Evolutionary conservation across 2,888 invertebrate species (phyloP).

Genomic region (Pegoplata infirma): DNA sequence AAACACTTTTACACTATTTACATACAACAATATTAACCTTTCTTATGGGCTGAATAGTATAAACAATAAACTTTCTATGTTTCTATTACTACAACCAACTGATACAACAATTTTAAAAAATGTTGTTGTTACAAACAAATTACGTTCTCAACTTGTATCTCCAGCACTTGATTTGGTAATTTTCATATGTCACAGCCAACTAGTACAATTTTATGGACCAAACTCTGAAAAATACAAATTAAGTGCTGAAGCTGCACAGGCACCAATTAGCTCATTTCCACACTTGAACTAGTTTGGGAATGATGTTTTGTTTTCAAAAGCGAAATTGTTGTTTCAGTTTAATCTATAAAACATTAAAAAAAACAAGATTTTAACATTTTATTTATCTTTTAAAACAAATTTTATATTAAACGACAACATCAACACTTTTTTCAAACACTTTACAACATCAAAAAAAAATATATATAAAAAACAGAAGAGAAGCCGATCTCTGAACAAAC

Average conservation of each 20-base stretch:
- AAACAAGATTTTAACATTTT: neutral
- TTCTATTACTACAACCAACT: too few relatives aligned
- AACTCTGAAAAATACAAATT: too few relatives aligned
- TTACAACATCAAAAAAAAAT: conserved; percentile 36
- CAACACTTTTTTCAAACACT: neutral
- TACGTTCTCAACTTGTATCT: too few relatives aligned
- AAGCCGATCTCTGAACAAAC: conserved; percentile 69
- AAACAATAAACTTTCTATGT: neutral
- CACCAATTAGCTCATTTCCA: too few relatives aligned
- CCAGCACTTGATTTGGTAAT: too few relatives aligned
- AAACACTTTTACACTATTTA: conserved; percentile 18
- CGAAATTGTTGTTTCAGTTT: neutral
- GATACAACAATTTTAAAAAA: too few relatives aligned
- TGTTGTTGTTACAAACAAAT: too few relatives aligned
- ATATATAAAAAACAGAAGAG: conserved; percentile 72
- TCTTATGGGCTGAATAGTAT: conserved; percentile 3
- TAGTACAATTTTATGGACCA: too few relatives aligned
- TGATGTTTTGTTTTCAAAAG: neutral
- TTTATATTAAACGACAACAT: neutral
- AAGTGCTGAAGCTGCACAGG: too few relatives aligned
- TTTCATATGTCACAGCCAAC: too few relatives aligned
- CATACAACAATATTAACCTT: conserved; percentile 10
- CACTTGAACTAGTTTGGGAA: neutral
- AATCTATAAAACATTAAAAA: neutral
- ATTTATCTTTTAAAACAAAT: neutral